Evolutionary conservation across 1,140 invertebrate genomes (phyloP), one percentile per base, ranked within the genome.

Genomic region (Caenorhabditis briggsae): DNA sequence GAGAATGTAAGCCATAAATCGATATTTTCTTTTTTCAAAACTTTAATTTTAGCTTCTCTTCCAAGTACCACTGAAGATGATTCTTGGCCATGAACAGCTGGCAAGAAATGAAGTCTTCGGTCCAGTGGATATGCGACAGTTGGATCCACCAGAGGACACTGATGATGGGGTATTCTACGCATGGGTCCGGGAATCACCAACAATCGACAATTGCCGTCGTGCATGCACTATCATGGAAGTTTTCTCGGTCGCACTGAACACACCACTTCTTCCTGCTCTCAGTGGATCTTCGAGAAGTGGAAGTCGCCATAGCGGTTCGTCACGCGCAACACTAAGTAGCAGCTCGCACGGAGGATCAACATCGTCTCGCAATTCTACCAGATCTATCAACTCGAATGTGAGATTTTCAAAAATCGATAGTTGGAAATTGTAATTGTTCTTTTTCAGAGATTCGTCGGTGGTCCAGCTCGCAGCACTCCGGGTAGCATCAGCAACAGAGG

Each of bases 401-500:
- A 78, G 46, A 9, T 8, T 16, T 46, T 70, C 12, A 64, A 64
- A 64, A 5, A 64, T 33, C 61, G 2, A 25, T 70, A 2, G 5
- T 65, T 9, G 7, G 5, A 14, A n/a, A 48, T 23, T 61, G 1
- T 2, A 61, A 33, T 25, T 61, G 0, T 61, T 25, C 25, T 61
- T 20, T 48, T 70, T 70, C 70, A 78, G 70, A 48, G 70, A 50
- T 78, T 78, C 20, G 70, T 78, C 11, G 70, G 70, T 18, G 46
- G n/a, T 18, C 6, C 9, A 41, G 33, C 23, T 16, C 23, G 61
- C 20, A 65, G 16, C 25, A 12, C 25, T 14, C n/a, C 56, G 8
- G 8, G 16, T 8, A 5, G 11, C 50, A 53, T 14, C 50, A 14
- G 12, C 50, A 53, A 33, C 33, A 33, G 33, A 33, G 33, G 33